A percentile compares a stretch with the other conserved stretches of the same genome.
These are phyloP conservation scores for Porites rus DNA, from an alignment of 92 coral and sea anemone genomes.

Conservation along the genomic window DNA sequence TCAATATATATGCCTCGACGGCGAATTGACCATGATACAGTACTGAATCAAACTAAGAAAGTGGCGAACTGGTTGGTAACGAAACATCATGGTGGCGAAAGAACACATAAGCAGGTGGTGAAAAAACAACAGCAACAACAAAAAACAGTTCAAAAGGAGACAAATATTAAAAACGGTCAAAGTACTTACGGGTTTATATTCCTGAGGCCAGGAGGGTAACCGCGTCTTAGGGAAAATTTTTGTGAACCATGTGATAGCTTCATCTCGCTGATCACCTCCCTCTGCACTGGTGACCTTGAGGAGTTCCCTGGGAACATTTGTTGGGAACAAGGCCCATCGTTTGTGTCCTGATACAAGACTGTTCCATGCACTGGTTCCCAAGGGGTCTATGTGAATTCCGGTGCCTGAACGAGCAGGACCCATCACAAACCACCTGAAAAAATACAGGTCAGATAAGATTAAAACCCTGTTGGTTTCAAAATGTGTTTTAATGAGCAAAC, in stretches of 20 bases:
- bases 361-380: constrained; percentile 99
- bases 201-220: constrained; percentile 96
- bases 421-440: constrained; percentile 92
- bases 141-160: not conserved
- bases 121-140: too few species aligned
- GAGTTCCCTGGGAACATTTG: constrained; percentile 88
- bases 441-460: not conserved
- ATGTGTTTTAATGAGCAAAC: too few species aligned
- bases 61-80: too few species aligned
- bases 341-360: constrained; percentile 94
- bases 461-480: too few species aligned
- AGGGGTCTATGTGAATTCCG: constrained; percentile 98
- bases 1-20: too few species aligned
- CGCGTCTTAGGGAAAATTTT: constrained; percentile 86
- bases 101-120: too few species aligned
- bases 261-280: constrained; percentile 96
- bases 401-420: constrained; percentile 99
- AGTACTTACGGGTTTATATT: constrained; percentile 89
- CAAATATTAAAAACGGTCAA: not conserved
- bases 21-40: too few species aligned
- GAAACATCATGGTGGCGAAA: too few species aligned
- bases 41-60: too few species aligned
- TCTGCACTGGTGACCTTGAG: constrained; percentile 83
- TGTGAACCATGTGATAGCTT: constrained; percentile 95
- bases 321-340: constrained; percentile 98